Evolutionary conservation across 2,888 invertebrate species (phyloP), one percentile per base, ranked within the genome.

Genomic region (Watsonalla binaria): DNA sequence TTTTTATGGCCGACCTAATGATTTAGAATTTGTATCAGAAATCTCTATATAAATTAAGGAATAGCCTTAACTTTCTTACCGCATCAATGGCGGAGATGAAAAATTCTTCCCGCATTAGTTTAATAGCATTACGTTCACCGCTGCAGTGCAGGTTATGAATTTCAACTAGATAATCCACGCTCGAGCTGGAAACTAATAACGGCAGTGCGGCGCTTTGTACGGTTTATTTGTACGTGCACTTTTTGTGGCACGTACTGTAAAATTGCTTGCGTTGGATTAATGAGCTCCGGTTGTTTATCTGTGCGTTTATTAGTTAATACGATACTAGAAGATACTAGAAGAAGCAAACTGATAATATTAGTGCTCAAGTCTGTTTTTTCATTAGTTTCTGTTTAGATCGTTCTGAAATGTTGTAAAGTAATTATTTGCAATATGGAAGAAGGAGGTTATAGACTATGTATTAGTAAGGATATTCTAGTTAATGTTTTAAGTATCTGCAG

Each of bases 211-310:
- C 48, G 53, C 53, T 58, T 65, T 61, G 59, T 62, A 59, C 46
- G 15, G 52, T 46, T 63, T 65, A 63, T 63, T 64, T 58, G 42
- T 42, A 42, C 59, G 65, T 62, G 70, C 59, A 62, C 67, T 68
- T 71, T 73, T 66, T 60, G 67, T 61, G 70, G 66, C 73, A 67
- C 61, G 72, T 69, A 67, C 61, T 71, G 67, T 68, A 69, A 73
- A 56, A 59, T 50, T 53, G 52, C 54, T 51, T 56, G 51, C 39
- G 48, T 35, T 47, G 33, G 34, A 34, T 47, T 49, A 54, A 42
- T 42, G 11, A 42, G 42, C 11, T 62, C 61, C 60, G 59, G 60
- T 61, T 65, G 60, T 61, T 60, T 62, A 56, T 60, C 55, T 56
- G 45, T 37, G 48, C 50, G 61, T 64, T 61, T 65, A 65, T 67